Conservation (phyloP, 2,797 vertebrate genomes). For the Mus caroli region DNA sequence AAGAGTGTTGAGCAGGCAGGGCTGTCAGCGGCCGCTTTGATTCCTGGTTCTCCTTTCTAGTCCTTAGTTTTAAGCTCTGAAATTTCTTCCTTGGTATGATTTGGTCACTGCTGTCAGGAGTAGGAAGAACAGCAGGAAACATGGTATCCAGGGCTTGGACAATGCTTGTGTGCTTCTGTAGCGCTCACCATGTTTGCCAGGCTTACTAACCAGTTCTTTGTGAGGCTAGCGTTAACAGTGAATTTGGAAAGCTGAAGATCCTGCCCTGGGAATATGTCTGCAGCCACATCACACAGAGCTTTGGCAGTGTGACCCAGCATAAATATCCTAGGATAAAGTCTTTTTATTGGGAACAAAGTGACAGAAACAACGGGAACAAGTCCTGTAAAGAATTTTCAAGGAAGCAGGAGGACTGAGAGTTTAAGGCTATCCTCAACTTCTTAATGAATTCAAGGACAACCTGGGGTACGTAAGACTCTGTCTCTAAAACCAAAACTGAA, state of each 20-base stretch:
- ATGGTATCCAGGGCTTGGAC: neutral
- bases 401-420: neutral
- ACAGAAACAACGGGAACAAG: neutral
- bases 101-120: conserved; percentile 13
- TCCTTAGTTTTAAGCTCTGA: neutral
- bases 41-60: conserved; percentile 22
- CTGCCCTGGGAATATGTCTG: neutral
- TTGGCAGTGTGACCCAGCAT: neutral
- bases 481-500: neutral
- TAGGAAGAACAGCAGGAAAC: neutral
- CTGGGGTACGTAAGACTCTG: neutral
- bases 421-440: neutral
- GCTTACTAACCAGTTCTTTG: neutral
- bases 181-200: neutral
- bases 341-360: neutral
- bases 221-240: conserved; percentile 26
- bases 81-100: neutral
- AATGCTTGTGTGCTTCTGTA: neutral
- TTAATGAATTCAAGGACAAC: neutral
- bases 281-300: neutral
- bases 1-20: conserved; percentile 11
- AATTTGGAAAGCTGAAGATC: neutral
- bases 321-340: neutral
- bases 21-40: neutral
- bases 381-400: neutral